Evolutionary conservation across 2,888 invertebrate genomes (phyloP).

Genomic region (Agriopis marginaria): DNA sequence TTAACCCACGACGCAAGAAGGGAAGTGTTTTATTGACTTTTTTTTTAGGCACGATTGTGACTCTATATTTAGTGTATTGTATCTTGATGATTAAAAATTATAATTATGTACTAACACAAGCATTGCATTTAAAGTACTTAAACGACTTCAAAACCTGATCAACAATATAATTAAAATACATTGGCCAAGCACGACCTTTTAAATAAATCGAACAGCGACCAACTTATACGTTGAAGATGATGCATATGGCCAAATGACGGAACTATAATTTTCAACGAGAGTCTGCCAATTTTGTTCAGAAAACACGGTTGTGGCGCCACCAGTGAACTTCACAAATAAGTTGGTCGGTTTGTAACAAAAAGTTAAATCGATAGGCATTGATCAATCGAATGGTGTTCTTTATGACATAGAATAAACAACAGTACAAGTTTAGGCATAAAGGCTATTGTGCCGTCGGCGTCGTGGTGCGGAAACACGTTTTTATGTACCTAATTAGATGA

Average conservation of each 20-base stretch:
- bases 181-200: not conserved
- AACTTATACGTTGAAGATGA: too few species aligned
- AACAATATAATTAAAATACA: too few species aligned
- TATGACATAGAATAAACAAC: slow-evolving; percentile 5
- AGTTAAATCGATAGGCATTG: slow-evolving; percentile 34
- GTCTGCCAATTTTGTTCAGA: not conserved
- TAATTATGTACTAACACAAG: not conserved
- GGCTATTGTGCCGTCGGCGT: slow-evolving; percentile 16
- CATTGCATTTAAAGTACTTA: slow-evolving; percentile 1
- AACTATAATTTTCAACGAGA: not conserved
- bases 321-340: not conserved
- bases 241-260: not conserved
- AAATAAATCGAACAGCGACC: not conserved
- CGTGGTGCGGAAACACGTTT: slow-evolving; percentile 23
- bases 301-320: not conserved
- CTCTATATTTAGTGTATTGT: too few species aligned
- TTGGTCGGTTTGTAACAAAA: slow-evolving; percentile 26
- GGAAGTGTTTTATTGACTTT: too few species aligned
- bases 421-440: not conserved
- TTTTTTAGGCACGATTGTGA: too few species aligned
- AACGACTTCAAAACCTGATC: too few species aligned
- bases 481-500: slow-evolving; percentile 1
- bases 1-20: too few species aligned
- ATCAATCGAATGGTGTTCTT: slow-evolving; percentile 31
- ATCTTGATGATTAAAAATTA: slow-evolving; percentile 1